These are phyloP conservation scores for Megalurothrips usitatus DNA, from an alignment of 2,888 invertebrate species.

Conservation along the genomic window DNA sequence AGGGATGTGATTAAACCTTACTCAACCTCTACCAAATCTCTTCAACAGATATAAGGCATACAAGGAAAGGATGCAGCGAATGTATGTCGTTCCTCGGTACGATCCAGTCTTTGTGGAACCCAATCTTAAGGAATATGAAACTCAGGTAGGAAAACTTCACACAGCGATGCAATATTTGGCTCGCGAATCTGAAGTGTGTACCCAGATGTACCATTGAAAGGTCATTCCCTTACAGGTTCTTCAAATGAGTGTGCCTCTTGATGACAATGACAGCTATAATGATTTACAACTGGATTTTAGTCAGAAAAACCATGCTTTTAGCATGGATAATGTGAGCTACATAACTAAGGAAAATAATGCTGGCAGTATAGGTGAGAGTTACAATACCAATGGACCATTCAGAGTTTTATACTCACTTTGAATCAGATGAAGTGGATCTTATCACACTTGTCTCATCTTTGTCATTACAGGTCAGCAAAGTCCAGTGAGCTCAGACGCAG, in stretches of 20 bases:
- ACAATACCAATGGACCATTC: too few species aligned
- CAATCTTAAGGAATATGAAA: slow-evolving; percentile 89
- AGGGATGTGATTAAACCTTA: neutral
- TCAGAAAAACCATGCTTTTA: slow-evolving; percentile 81
- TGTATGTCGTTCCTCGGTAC: slow-evolving; percentile 67
- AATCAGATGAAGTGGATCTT: neutral
- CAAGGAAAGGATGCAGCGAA: slow-evolving; percentile 73
- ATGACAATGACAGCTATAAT: slow-evolving; percentile 69
- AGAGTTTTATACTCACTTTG: neutral
- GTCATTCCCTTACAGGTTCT: slow-evolving; percentile 53
- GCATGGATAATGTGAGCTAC: slow-evolving; percentile 83
- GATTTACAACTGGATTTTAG: slow-evolving; percentile 83
- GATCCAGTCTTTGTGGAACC: slow-evolving; percentile 70
- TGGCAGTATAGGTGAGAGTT: slow-evolving; percentile 46
- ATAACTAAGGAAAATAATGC: slow-evolving; percentile 77
- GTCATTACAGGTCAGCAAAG: slow-evolving; percentile 62
- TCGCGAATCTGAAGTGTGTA: neutral
- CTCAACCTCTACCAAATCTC: neutral
- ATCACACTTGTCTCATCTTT: neutral
- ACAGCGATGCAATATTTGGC: neutral
- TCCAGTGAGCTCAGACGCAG: slow-evolving; percentile 77
- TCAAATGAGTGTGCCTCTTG: slow-evolving; percentile 86
- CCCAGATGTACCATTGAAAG: neutral
- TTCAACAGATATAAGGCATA: slow-evolving; percentile 72
- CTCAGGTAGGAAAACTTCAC: slow-evolving; percentile 57